A percentile compares a stretch with the other conserved stretches of the same genome.
These are phyloP conservation scores for Porites australiensis DNA, from an alignment of 64 coral and sea anemone species.

Conservation along the genomic window DNA sequence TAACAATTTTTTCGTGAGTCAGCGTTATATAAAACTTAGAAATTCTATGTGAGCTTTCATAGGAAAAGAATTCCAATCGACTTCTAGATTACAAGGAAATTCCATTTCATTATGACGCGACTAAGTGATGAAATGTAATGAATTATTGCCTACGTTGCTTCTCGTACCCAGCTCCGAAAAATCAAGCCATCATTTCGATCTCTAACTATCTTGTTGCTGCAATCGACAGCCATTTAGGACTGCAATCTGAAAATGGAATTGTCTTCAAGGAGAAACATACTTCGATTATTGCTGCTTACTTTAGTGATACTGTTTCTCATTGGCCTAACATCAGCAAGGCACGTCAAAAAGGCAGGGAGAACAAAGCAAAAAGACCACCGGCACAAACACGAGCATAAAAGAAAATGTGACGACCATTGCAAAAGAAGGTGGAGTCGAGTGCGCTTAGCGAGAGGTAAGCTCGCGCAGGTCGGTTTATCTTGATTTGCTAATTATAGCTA, in stretches of 20 bases:
- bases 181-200: too few relatives aligned
- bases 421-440: too few relatives aligned
- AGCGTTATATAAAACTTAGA: too few relatives aligned
- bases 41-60: too few relatives aligned
- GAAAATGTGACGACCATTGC: too few relatives aligned
- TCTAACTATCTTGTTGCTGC: background rate
- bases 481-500: too few relatives aligned
- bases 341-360: background rate
- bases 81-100: background rate
- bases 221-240: too few relatives aligned
- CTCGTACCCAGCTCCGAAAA: too few relatives aligned
- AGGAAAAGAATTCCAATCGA: too few relatives aligned
- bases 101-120: constrained; percentile 8
- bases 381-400: background rate
- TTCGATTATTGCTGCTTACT: background rate
- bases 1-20: too few relatives aligned
- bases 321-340: background rate
- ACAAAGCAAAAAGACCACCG: background rate
- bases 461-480: too few relatives aligned
- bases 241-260: background rate
- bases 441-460: too few relatives aligned
- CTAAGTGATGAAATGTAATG: background rate
- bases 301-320: background rate
- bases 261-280: background rate
- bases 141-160: background rate